Base-by-base conservation (phyloP, 1,140 invertebrate genomes). In the Scaptomyza montana region DNA sequence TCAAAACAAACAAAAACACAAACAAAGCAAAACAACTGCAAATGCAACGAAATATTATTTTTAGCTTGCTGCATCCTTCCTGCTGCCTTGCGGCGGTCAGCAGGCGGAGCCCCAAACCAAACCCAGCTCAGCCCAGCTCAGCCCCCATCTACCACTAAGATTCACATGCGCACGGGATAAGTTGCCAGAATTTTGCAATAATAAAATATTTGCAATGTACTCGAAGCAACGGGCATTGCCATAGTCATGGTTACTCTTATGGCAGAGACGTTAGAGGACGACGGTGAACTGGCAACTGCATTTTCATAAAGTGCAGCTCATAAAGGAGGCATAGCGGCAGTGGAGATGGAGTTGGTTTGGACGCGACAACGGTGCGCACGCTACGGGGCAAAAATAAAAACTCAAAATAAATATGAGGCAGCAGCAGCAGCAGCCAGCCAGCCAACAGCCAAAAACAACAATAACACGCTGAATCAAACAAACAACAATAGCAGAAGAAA, bases 121-220 rank as follows among this genome's bases (percentile, higher is more conserved):
- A 7, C 30, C 16, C 41, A 36, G n/a, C n/a, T 16, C n/a, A 33
- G 30, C 30, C 7, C 30, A 33, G 30, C 30, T 33, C 30, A 33
- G 7, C 6, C 8, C 33, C 19, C 41, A 16, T n/a, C n/a, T n/a
- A 10, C 45, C 61, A 57, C 33, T 59, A 62, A 57, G 74, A 74
- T 85, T 82, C 79, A 82, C 71, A 78, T 84, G 84, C 76, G 64
- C 77, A 68, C 53, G 65, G 80, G 62, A 84, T 89, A 89, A 89
- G 84, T 89, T 89, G 85, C 70, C 66, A 70, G 78, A 89, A 89
- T 89, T 89, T 78, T 79, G 84, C 84, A 89, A 89, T 89, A 89
- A 89, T 89, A 89, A 89, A 89, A 89, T 89, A 89, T 89, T 89
- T 89, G 85, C 84, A 74, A 86, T 87, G 82, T 89, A 86, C 82